Conservation (phyloP, 2,797 vertebrate species). For the Trematomus bernacchii region DNA sequence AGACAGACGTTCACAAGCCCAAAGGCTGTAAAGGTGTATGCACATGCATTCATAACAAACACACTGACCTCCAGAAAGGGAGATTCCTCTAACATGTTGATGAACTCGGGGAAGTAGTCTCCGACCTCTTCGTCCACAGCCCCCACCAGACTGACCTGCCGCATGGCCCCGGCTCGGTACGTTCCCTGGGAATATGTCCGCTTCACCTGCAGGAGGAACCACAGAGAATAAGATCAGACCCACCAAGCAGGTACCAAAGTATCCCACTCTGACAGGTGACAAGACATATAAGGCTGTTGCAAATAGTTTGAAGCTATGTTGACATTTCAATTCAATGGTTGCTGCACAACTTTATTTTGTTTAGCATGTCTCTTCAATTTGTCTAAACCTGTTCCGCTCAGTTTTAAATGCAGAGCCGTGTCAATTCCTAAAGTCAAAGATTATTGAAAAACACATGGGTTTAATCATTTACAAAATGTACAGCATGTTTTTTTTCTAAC, state of each 20-base stretch:
- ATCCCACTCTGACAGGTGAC: background rate
- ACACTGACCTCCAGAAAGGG: conserved; percentile 94
- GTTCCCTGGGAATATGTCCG: conserved; percentile 98
- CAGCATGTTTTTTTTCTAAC: too few relatives aligned
- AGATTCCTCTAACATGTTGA: conserved; percentile 95
- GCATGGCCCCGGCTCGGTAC: conserved; percentile 98
- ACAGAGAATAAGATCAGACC: conserved; percentile 34
- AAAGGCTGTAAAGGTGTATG: background rate
- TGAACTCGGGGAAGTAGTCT: conserved; percentile 98
- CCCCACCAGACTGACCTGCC: conserved; percentile 98
- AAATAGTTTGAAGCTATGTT: too few relatives aligned
- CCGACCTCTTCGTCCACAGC: conserved; percentile 99
- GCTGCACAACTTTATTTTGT: too few relatives aligned
- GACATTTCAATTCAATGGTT: too few relatives aligned
- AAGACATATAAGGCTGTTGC: too few relatives aligned
- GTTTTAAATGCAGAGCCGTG: too few relatives aligned
- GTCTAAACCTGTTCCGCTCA: too few relatives aligned
- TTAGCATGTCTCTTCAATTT: too few relatives aligned
- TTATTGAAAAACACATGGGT: too few relatives aligned
- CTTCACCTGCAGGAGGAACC: conserved; percentile 89
- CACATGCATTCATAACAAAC: background rate
- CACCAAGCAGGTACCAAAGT: background rate
- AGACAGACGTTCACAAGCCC: conserved; percentile 2
- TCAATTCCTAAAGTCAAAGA: too few relatives aligned
- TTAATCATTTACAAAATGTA: too few relatives aligned